Conservation (phyloP, 2,888 invertebrate species). For the Pelosia muscerda region DNA sequence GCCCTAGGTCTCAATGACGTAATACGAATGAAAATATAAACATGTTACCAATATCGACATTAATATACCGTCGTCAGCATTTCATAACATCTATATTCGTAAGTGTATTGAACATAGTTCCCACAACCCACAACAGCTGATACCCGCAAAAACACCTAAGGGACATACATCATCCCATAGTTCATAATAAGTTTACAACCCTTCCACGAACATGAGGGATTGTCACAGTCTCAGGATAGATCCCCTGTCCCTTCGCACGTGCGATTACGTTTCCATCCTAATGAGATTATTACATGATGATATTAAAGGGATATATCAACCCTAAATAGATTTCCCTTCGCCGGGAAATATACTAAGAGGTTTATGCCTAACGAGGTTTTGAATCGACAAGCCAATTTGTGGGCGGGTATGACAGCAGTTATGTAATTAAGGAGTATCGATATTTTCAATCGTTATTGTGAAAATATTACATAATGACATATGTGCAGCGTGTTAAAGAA, state of each 20-base stretch:
- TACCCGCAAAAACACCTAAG: constrained; percentile 6
- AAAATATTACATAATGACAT: no score
- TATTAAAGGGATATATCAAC: constrained; percentile 47
- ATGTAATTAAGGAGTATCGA: constrained; percentile 19
- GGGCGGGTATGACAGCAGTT: constrained; percentile 28
- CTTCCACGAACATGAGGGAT: constrained; percentile 24
- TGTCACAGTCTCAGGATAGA: constrained; percentile 32
- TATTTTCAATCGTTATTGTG: background rate
- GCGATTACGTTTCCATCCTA: constrained; percentile 50
- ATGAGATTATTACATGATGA: constrained; percentile 54
- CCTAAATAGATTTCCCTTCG: constrained; percentile 42
- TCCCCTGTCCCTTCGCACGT: constrained; percentile 37
- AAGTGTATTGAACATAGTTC: background rate
- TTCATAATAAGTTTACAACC: constrained; percentile 35
- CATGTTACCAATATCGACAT: background rate
- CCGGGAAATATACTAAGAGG: constrained; percentile 32
- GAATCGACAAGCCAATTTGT: constrained; percentile 43
- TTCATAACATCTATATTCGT: background rate
- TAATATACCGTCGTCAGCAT: background rate
- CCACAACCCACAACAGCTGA: constrained; percentile 5
- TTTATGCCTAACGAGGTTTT: constrained; percentile 43
- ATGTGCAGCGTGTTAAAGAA: no score
- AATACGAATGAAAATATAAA: background rate
- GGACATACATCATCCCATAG: constrained; percentile 15
- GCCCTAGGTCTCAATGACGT: background rate